A percentile compares a stretch with the other conserved stretches of the same genome.
Evolutionary conservation across 2,113 vertebrate species (phyloP).

Genomic region (Calidris pygmaea): DNA sequence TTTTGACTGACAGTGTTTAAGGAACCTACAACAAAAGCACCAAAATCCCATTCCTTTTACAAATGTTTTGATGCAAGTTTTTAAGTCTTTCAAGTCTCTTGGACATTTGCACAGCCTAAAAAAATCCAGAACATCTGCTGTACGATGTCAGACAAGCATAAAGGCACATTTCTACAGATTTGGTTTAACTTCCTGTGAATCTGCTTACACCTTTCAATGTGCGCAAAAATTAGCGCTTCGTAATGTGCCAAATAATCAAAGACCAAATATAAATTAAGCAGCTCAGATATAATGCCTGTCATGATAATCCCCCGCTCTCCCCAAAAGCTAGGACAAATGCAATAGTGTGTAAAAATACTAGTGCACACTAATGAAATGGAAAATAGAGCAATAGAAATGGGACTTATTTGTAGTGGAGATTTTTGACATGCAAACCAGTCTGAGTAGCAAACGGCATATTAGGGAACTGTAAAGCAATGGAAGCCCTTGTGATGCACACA

Average conservation of each 20-base stretch:
- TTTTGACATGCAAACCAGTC: not conserved
- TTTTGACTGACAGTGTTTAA: not conserved
- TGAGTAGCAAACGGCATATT: not conserved
- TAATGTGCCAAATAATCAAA: constrained; percentile 42
- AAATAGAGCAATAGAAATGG: not conserved
- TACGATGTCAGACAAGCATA: not conserved
- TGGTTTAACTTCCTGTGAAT: constrained; percentile 17
- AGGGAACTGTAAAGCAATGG: not conserved
- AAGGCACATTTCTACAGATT: not conserved
- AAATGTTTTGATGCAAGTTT: not conserved
- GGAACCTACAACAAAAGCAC: not conserved
- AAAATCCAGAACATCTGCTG: constrained; percentile 17
- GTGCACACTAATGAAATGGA: not conserved
- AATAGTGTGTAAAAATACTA: not conserved
- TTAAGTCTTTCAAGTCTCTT: not conserved
- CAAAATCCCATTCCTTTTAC: not conserved
- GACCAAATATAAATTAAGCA: constrained; percentile 23
- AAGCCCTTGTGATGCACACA: not conserved
- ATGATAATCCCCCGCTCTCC: not conserved
- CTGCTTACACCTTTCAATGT: not conserved
- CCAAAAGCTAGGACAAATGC: not conserved
- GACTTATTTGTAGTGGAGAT: not conserved
- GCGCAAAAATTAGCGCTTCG: constrained; percentile 35
- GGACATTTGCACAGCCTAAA: not conserved
- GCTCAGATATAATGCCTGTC: not conserved